These are phyloP conservation scores for Clinocottus analis DNA, from an alignment of 2,113 vertebrate genomes.

Conservation along the genomic window DNA sequence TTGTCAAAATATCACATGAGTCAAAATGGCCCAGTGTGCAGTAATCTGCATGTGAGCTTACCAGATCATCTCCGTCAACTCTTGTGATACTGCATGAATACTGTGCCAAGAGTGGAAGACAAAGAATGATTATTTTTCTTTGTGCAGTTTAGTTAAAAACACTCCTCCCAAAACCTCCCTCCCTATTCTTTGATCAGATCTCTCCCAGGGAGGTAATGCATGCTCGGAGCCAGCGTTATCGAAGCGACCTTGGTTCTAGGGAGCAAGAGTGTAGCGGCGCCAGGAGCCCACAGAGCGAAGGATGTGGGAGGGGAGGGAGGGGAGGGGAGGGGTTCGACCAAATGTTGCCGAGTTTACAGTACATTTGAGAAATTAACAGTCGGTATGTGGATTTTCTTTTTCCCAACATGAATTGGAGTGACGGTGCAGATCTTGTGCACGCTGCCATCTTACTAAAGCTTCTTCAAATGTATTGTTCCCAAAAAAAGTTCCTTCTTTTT, in stretches of 20 bases:
- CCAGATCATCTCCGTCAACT: background rate
- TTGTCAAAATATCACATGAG: slow-evolving; percentile 31
- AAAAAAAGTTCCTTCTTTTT: background rate
- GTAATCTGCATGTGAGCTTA: background rate
- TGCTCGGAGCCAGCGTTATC: slow-evolving; percentile 54
- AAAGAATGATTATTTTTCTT: slow-evolving; percentile 22
- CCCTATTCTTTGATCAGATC: slow-evolving; percentile 41
- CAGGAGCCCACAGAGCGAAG: slow-evolving; percentile 49
- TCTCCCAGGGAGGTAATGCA: slow-evolving; percentile 45
- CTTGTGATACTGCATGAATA: background rate
- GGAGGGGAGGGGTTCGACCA: slow-evolving; percentile 25
- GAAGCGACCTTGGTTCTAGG: slow-evolving; percentile 62
- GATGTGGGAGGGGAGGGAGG: too few relatives aligned
- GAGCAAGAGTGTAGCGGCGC: slow-evolving; percentile 52
- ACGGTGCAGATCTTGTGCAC: background rate
- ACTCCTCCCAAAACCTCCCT: slow-evolving; percentile 21
- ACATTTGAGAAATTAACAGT: slow-evolving; percentile 26
- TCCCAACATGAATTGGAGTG: slow-evolving; percentile 13
- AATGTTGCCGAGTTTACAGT: slow-evolving; percentile 42
- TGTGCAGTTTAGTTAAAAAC: slow-evolving; percentile 29
- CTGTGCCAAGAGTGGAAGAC: slow-evolving; percentile 6
- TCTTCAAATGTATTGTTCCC: background rate
- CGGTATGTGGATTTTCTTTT: slow-evolving; percentile 33
- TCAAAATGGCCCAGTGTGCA: slow-evolving; percentile 22
- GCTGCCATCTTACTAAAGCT: slow-evolving; percentile 1